Percentiles rank a stretch among this genome's conserved stretches.
These are phyloP conservation scores for Halictus ligatus DNA, from an alignment of 2,888 invertebrate genomes.

Conservation along the genomic window DNA sequence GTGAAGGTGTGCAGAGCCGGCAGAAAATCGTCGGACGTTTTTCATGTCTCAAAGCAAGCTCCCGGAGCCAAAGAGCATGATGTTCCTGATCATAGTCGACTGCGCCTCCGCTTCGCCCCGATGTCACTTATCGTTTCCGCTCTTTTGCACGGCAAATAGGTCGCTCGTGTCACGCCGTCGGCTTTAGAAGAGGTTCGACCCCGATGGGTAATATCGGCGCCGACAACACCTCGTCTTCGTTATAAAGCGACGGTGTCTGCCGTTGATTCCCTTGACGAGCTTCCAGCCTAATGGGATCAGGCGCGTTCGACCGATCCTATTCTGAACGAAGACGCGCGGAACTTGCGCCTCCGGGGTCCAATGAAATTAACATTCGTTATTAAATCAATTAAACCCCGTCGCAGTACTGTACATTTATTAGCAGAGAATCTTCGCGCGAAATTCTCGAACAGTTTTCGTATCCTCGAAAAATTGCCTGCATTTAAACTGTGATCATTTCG, in stretches of 20 bases:
- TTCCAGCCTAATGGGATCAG: slow-evolving; percentile 37
- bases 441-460: no score
- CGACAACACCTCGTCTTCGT: slow-evolving; percentile 57
- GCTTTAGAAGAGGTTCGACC: slow-evolving; percentile 48
- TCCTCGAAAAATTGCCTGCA: not conserved
- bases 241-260: slow-evolving; percentile 46
- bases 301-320: slow-evolving; percentile 44
- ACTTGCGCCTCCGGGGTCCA: not conserved
- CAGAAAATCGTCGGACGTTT: slow-evolving; percentile 4
- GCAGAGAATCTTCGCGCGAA: not conserved
- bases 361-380: not conserved
- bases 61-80: slow-evolving; percentile 14
- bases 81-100: slow-evolving; percentile 30
- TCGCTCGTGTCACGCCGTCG: slow-evolving; percentile 35
- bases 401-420: not conserved
- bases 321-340: slow-evolving; percentile 1
- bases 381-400: not conserved
- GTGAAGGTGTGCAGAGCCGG: not conserved
- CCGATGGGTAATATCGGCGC: slow-evolving; percentile 55
- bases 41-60: slow-evolving; percentile 33
- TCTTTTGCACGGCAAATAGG: slow-evolving; percentile 47
- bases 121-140: slow-evolving; percentile 48
- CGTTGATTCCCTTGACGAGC: slow-evolving; percentile 53
- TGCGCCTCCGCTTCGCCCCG: slow-evolving; percentile 20
- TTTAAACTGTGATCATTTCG: no score